Evolutionary conservation across 2,113 vertebrate species (phyloP).

Genomic region (Callipepla californica): DNA sequence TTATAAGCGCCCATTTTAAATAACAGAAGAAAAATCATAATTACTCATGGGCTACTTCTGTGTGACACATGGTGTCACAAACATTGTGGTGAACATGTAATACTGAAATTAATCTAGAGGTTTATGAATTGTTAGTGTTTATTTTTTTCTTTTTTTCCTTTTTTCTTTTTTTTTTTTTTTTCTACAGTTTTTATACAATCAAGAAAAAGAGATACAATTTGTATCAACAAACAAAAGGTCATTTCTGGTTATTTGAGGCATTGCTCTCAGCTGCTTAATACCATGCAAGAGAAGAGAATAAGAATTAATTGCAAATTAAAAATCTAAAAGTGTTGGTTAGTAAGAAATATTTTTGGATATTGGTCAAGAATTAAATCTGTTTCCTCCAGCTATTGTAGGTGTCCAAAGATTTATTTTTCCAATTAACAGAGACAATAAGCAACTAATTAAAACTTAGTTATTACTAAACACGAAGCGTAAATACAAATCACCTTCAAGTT

Average conservation of each 20-base stretch:
- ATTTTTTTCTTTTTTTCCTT: neutral
- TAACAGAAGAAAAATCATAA: slow-evolving; percentile 70
- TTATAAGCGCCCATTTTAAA: slow-evolving; percentile 84
- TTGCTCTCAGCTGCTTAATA: slow-evolving; percentile 89
- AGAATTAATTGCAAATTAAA: slow-evolving; percentile 68
- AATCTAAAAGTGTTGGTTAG: slow-evolving; percentile 9
- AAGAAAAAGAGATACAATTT: slow-evolving; percentile 99
- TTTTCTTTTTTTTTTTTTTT: slow-evolving; percentile 50
- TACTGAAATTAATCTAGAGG: slow-evolving; percentile 90
- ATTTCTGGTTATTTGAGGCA: slow-evolving; percentile 97
- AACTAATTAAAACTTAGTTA: neutral
- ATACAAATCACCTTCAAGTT: neutral
- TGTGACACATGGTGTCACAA: slow-evolving; percentile 99
- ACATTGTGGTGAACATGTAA: slow-evolving; percentile 90
- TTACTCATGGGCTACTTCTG: slow-evolving; percentile 91
- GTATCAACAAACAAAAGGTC: slow-evolving; percentile 99
- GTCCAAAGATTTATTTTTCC: neutral
- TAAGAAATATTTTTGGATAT: slow-evolving; percentile 26
- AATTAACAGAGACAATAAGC: neutral
- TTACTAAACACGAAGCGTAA: neutral
- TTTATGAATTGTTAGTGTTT: neutral
- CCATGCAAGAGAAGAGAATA: slow-evolving; percentile 73
- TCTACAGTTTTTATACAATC: slow-evolving; percentile 95
- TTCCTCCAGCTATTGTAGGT: neutral
- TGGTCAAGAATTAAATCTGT: neutral